These are phyloP conservation scores for Eurypyga helias DNA, from an alignment of 2,113 vertebrate genomes.

Conservation along the genomic window DNA sequence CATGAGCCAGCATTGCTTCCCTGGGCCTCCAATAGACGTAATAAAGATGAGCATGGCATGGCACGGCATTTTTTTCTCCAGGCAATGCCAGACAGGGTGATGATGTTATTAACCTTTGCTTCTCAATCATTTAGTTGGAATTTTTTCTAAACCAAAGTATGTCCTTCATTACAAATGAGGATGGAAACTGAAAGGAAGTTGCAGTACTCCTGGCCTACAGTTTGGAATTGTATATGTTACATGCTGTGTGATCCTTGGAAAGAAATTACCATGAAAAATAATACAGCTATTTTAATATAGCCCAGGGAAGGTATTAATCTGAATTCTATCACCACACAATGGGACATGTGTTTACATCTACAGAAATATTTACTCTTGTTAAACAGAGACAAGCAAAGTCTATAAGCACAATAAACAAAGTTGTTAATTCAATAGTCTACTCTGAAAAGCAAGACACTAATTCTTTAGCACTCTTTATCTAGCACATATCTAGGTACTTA, in stretches of 20 bases:
- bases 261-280: neutral
- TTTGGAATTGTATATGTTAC: neutral
- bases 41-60: neutral
- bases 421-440: neutral
- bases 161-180: neutral
- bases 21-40: fast-evolving
- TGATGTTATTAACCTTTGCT: neutral
- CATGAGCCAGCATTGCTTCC: neutral
- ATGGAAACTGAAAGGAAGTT: neutral
- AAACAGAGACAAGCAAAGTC: neutral
- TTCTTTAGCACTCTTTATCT: neutral
- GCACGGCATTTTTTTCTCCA: neutral
- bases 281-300: neutral
- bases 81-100: neutral
- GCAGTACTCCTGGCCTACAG: neutral
- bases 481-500: neutral
- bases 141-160: neutral
- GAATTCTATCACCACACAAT: neutral
- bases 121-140: neutral
- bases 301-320: neutral
- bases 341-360: neutral
- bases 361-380: conserved; percentile 13
- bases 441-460: neutral
- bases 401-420: conserved; percentile 3
- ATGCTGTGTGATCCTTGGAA: neutral